Evolutionary conservation across 2,888 invertebrate species (phyloP).

Genomic region (Punctoribates punctum): DNA sequence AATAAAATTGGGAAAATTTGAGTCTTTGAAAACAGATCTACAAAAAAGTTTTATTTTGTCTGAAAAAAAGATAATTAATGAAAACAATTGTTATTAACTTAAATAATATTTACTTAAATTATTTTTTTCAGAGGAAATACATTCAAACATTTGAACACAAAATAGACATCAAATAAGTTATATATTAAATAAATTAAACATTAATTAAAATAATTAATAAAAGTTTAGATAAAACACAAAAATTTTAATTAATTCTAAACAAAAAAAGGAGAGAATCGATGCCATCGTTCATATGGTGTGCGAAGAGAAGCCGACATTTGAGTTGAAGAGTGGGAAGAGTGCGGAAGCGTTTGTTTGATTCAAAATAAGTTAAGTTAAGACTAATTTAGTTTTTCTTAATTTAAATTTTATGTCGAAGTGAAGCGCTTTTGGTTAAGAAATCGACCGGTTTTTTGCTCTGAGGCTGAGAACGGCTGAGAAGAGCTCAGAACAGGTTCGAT

Average conservation of each 20-base stretch:
- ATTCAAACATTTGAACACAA: too few relatives aligned
- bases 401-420: not conserved
- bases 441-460: not conserved
- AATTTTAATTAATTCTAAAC: not conserved
- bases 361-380: not conserved
- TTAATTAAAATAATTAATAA: not conserved
- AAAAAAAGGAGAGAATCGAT: not conserved
- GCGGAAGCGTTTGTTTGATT: constrained; percentile 17
- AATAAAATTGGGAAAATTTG: too few relatives aligned
- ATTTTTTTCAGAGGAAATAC: too few relatives aligned
- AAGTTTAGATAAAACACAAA: not conserved
- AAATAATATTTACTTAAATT: too few relatives aligned
- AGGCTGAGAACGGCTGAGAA: not conserved
- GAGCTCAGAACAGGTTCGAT: not conserved
- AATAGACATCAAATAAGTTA: too few relatives aligned
- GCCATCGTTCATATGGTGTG: not conserved
- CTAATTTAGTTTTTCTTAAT: constrained; percentile 3
- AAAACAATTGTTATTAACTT: too few relatives aligned
- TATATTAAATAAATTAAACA: not conserved
- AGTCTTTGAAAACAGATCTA: too few relatives aligned
- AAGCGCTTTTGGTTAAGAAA: not conserved
- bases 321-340: not conserved
- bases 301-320: not conserved
- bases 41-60: too few relatives aligned
- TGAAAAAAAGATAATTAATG: too few relatives aligned